Evolutionary conservation across 2,888 invertebrate genomes (phyloP).

Genomic region (Eurytoma californica): DNA sequence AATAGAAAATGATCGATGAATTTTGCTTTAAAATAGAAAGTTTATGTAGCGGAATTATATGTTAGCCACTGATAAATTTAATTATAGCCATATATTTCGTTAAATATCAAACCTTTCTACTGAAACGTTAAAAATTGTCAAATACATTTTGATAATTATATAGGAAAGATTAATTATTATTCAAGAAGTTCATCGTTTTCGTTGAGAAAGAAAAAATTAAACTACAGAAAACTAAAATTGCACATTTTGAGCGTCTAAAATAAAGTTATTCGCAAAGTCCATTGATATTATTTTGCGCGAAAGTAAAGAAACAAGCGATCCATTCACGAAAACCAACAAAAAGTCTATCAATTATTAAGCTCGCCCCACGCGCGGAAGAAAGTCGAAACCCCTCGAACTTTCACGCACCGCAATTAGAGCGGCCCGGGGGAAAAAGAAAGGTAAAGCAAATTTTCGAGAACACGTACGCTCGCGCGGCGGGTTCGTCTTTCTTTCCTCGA

Average conservation of each 20-base stretch:
- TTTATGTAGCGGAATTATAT: constrained; percentile 22
- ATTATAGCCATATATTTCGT: background rate
- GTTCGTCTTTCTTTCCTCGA: background rate
- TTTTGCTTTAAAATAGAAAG: constrained; percentile 28
- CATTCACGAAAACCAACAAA: background rate
- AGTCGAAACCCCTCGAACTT: background rate
- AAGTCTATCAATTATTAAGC: background rate
- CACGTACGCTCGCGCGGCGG: background rate
- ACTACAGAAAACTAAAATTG: too few species aligned
- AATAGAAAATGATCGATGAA: constrained; percentile 6
- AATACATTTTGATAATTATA: too few species aligned
- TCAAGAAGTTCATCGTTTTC: too few species aligned
- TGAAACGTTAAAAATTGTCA: background rate
- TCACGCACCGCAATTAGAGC: background rate
- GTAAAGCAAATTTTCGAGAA: background rate
- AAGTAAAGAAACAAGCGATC: background rate
- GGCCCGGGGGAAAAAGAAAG: background rate
- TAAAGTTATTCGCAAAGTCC: too few species aligned
- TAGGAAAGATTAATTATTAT: too few species aligned
- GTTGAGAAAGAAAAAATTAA: too few species aligned
- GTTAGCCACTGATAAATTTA: constrained; percentile 17
- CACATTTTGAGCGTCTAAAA: too few species aligned
- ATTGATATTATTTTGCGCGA: too few species aligned
- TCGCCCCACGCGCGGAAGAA: background rate
- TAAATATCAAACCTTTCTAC: constrained; percentile 3